Evolutionary conservation across 2,888 invertebrate species (phyloP), one percentile per base, ranked within the genome.

Genomic region (Aspidiotus destructor): DNA sequence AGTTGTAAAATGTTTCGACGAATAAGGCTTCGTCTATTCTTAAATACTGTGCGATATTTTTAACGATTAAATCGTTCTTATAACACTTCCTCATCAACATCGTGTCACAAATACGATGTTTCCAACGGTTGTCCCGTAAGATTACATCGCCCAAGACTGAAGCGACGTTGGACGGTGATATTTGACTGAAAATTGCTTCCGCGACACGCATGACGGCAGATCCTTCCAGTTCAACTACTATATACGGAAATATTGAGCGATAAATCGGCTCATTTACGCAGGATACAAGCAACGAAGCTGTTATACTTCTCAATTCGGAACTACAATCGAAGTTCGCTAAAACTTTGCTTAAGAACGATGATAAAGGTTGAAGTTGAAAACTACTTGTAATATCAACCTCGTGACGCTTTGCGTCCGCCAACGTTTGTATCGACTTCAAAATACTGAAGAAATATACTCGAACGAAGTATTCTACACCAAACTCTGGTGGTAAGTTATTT

Each of bases 11-110:
- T 44, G 87, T 75, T 28, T 79, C 77, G 7, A 76, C 73, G 17
- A 83, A 74, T 64, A 77, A 41, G 41, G 69, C 63, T 13, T 75
- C 74, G 7, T 77, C 75, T 0, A 78, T 77, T 0, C 82, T 79
- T 0, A 89, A 74, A 73, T 86, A 89, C 6, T 80, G 79, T 1
- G 86, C 77, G 0, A 89, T 77, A 73, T 86, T 86, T 60, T 81
- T 80, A 0, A 84, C 77, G 2, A 86, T 75, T 9, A 75, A 77
- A 63, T 81, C 80, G 44, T 80, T 76, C 0, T 77, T 75, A 58
- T 80, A 79, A 73, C 80, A 79, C 41, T 79, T 80, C 74, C 84
- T 78, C 5, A 86, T 74, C 0, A 83, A 84, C 75, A 84, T 81
- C 79, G 83, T 86, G 72, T 76, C 84, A 72, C 80, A 81, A 0